Percentiles rank a stretch among this genome's conserved stretches.
These are phyloP conservation scores for Mola mola DNA, from an alignment of 2,113 vertebrate genomes.

Conservation along the genomic window DNA sequence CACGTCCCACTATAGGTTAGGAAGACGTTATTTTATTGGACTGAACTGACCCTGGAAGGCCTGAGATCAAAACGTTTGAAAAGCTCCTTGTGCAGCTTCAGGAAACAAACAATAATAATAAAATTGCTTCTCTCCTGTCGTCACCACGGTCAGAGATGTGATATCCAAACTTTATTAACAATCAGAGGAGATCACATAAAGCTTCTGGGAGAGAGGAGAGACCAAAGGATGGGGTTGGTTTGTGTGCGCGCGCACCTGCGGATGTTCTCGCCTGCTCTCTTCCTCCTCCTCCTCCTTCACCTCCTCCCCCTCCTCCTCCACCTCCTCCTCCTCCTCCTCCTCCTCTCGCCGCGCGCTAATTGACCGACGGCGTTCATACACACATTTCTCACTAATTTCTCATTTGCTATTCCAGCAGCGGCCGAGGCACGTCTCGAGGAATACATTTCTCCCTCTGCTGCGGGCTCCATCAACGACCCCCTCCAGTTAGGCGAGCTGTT, in stretches of 20 bases:
- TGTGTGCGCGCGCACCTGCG: slow-evolving; percentile 4
- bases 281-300: slow-evolving; percentile 22
- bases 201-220: slow-evolving; percentile 5
- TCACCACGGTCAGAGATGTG: slow-evolving; percentile 24
- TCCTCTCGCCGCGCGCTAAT: slow-evolving; percentile 86
- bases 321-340: slow-evolving; percentile 13
- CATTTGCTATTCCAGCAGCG: slow-evolving; percentile 96
- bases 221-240: slow-evolving; percentile 3
- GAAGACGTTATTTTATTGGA: no score
- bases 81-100: no score
- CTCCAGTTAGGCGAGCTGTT: slow-evolving; percentile 79
- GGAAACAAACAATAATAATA: no score
- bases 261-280: slow-evolving; percentile 48
- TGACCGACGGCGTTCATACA: slow-evolving; percentile 91
- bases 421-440: slow-evolving; percentile 87
- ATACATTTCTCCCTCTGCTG: slow-evolving; percentile 86
- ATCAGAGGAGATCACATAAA: slow-evolving; percentile 56
- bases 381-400: slow-evolving; percentile 98
- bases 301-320: slow-evolving; percentile 22
- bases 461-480: slow-evolving; percentile 82
- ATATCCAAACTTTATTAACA: slow-evolving; percentile 43
- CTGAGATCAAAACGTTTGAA: no score
- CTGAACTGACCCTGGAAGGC: no score
- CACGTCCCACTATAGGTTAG: no score
- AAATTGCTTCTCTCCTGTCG: no score